phyloP scores from a whole-genome alignment of 2,113 vertebrate genomes.

The Ursus arctos region DNA sequence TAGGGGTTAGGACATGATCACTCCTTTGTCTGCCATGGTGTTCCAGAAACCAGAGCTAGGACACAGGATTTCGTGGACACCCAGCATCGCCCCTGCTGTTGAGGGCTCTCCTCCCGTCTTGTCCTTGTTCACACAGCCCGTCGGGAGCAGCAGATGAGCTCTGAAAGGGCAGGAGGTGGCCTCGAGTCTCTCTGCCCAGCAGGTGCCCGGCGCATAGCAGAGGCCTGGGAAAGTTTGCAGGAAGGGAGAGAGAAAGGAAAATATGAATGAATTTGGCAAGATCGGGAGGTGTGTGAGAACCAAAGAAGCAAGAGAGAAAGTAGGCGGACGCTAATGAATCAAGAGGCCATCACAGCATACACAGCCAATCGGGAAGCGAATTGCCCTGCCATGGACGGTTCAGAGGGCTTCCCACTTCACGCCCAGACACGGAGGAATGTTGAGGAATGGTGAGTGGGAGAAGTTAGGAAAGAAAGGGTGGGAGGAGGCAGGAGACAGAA shows the following conservation, averaged over 20 bases:
- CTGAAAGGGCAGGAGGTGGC: neutral
- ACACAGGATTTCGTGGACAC: neutral
- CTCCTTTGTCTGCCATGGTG: neutral
- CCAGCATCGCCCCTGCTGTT: neutral
- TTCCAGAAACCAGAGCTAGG: neutral
- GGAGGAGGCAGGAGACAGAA: neutral
- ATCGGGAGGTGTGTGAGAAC: neutral
- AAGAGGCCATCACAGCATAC: neutral
- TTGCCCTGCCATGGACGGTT: neutral
- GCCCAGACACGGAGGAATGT: neutral
- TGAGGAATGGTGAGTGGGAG: neutral
- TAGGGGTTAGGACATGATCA: neutral
- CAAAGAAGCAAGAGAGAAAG: neutral
- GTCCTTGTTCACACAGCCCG: neutral
- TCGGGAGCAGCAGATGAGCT: neutral
- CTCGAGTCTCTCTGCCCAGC: neutral
- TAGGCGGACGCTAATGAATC: neutral
- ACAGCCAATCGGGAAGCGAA: neutral
- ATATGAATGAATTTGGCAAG: slow-evolving; percentile 16
- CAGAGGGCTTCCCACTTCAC: neutral
- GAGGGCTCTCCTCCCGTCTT: neutral
- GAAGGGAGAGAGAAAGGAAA: neutral
- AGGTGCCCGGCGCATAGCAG: neutral
- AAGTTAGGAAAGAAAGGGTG: neutral
- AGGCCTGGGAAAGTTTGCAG: neutral